These are phyloP conservation scores for Musca domestica DNA, from an alignment of 1,140 invertebrate species.

Conservation along the genomic window DNA sequence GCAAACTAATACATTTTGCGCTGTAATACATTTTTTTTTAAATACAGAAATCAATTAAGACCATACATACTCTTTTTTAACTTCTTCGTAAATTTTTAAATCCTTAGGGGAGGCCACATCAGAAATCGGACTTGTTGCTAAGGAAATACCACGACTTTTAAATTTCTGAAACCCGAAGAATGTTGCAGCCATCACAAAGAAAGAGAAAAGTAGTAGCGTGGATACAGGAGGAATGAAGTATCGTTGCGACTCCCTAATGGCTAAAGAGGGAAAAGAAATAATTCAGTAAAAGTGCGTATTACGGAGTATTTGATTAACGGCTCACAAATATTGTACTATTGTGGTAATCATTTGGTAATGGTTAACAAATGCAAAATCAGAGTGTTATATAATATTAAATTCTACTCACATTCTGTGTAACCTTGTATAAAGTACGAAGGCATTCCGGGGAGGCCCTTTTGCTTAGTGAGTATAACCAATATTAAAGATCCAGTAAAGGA, in stretches of 20 bases:
- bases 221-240: slow-evolving; percentile 52
- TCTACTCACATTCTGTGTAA: slow-evolving; percentile 41
- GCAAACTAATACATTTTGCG: slow-evolving; percentile 47
- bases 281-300: background rate
- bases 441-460: slow-evolving; percentile 48
- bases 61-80: slow-evolving; percentile 46
- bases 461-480: slow-evolving; percentile 40
- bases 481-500: slow-evolving; percentile 35
- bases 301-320: no score
- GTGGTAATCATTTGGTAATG: no score
- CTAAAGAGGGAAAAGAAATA: slow-evolving; percentile 21
- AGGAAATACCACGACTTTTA: slow-evolving; percentile 23
- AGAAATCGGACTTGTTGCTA: slow-evolving; percentile 23
- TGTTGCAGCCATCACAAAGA: slow-evolving; percentile 37
- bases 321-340: no score
- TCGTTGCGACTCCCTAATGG: slow-evolving; percentile 46
- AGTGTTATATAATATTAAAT: no score
- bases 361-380: no score
- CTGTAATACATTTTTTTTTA: slow-evolving; percentile 26
- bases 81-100: slow-evolving; percentile 44
- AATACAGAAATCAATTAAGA: background rate
- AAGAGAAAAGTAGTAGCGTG: slow-evolving; percentile 39
- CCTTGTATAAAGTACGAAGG: slow-evolving; percentile 51
- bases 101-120: slow-evolving; percentile 29
- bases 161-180: slow-evolving; percentile 52